Conservation (phyloP, 2,113 vertebrate species). For the Petrocephalus zakoni region DNA sequence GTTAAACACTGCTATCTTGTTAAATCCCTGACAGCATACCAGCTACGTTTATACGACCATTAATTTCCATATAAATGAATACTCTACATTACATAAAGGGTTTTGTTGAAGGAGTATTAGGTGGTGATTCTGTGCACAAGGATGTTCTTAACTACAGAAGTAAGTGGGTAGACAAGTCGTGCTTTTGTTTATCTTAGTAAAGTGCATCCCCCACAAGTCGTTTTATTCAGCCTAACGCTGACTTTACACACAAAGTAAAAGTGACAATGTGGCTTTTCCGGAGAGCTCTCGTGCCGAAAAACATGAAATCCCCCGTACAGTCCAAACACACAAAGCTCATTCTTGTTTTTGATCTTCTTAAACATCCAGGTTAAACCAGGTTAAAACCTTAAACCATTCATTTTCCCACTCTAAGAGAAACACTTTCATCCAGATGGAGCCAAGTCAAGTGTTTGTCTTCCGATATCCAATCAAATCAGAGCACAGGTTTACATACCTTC, state of each 20-base stretch:
- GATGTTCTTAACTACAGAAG: not conserved
- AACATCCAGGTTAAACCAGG: slow-evolving; percentile 4
- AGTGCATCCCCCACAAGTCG: not conserved
- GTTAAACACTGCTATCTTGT: slow-evolving; percentile 3
- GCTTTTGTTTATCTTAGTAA: not conserved
- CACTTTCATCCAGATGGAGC: not conserved
- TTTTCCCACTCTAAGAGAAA: not conserved
- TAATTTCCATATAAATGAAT: slow-evolving; percentile 5
- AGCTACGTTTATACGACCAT: not conserved
- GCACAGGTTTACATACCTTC: not conserved
- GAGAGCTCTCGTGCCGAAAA: not conserved
- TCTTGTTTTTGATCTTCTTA: slow-evolving; percentile 1
- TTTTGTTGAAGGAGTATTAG: not conserved
- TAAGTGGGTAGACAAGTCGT: not conserved
- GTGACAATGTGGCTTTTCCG: not conserved
- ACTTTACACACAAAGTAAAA: not conserved
- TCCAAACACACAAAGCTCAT: not conserved
- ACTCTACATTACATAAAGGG: slow-evolving; percentile 1
- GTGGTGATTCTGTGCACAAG: not conserved
- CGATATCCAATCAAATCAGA: not conserved
- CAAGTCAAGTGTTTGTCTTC: not conserved
- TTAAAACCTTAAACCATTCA: not conserved
- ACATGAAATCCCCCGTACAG: not conserved
- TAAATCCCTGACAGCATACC: not conserved
- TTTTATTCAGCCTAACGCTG: not conserved